Evolutionary conservation across 92 coral and sea anemone genomes (phyloP).

Genomic region (Umimayanthus kanabou): DNA sequence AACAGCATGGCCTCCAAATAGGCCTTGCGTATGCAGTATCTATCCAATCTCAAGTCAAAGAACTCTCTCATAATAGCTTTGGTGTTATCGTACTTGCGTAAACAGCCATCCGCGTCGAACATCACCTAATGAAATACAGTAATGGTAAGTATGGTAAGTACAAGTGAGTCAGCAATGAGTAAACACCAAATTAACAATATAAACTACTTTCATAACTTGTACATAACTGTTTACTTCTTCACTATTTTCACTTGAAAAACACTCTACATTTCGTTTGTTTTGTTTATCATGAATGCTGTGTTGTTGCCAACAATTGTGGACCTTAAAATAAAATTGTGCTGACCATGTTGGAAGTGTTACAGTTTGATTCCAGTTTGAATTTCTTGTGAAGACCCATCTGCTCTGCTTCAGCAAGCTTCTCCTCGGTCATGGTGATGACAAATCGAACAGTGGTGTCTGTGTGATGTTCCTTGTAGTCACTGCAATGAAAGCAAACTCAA

Average conservation of each 20-base stretch:
- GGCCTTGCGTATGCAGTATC: slow-evolving; percentile 82
- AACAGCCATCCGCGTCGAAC: slow-evolving; percentile 90
- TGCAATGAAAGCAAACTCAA: slow-evolving; percentile 16
- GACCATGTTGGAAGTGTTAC: slow-evolving; percentile 91
- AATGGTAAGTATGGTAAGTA: too few relatives aligned
- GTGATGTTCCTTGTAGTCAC: slow-evolving; percentile 96
- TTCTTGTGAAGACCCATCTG: slow-evolving; percentile 86
- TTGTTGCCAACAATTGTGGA: background rate
- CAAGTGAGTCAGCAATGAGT: too few relatives aligned
- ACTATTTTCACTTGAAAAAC: background rate
- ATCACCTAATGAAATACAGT: slow-evolving; percentile 60
- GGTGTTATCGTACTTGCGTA: slow-evolving; percentile 84
- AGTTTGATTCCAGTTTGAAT: slow-evolving; percentile 68
- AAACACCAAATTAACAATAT: too few relatives aligned
- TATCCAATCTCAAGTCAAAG: slow-evolving; percentile 78
- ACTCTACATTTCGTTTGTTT: background rate
- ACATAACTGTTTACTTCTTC: too few relatives aligned
- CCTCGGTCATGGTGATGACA: slow-evolving; percentile 78
- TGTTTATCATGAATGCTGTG: background rate
- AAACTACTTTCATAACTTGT: too few relatives aligned
- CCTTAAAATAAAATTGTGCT: slow-evolving; percentile 3
- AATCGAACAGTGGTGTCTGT: slow-evolving; percentile 89
- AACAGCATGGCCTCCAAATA: slow-evolving; percentile 89
- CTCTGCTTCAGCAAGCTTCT: slow-evolving; percentile 85
- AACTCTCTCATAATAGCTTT: slow-evolving; percentile 72